Evolutionary conservation across 2,888 invertebrate species (phyloP).

Genomic region (Oegoconia quadripuncta): DNA sequence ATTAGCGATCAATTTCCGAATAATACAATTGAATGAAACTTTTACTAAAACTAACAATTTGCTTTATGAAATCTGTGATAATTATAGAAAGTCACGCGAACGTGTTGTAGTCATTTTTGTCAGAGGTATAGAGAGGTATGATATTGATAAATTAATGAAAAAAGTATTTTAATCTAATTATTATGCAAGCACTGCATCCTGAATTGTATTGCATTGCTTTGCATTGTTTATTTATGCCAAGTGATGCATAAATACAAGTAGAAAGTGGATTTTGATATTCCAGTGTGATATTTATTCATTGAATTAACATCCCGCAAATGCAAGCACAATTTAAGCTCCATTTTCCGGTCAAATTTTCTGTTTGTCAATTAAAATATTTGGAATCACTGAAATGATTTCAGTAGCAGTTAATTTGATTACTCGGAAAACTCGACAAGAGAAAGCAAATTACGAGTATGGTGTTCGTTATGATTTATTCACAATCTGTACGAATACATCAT

Average conservation of each 20-base stretch:
- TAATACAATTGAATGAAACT: conserved; percentile 69
- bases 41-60: conserved; percentile 72
- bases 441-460: conserved; percentile 42
- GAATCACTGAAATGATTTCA: conserved; percentile 71
- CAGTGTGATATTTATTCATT: conserved; percentile 64
- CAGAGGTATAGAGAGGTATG: conserved; percentile 13
- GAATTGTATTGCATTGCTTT: not conserved
- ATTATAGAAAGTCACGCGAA: conserved; percentile 72
- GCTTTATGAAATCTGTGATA: conserved; percentile 70
- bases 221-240: conserved; percentile 14
- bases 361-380: conserved; percentile 77
- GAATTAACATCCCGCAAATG: conserved; percentile 68
- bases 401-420: conserved; percentile 64
- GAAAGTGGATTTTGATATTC: conserved; percentile 50
- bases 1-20: conserved; percentile 71
- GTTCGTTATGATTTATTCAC: conserved; percentile 34
- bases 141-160: no score
- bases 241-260: conserved; percentile 30
- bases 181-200: not conserved
- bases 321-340: conserved; percentile 70
- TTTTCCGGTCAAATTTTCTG: conserved; percentile 66
- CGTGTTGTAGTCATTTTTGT: conserved; percentile 44
- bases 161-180: not conserved
- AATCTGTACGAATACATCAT: no score
- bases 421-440: conserved; percentile 47